These are phyloP conservation scores for Promerops cafer DNA, from an alignment of 2,113 vertebrate genomes.

Conservation along the genomic window DNA sequence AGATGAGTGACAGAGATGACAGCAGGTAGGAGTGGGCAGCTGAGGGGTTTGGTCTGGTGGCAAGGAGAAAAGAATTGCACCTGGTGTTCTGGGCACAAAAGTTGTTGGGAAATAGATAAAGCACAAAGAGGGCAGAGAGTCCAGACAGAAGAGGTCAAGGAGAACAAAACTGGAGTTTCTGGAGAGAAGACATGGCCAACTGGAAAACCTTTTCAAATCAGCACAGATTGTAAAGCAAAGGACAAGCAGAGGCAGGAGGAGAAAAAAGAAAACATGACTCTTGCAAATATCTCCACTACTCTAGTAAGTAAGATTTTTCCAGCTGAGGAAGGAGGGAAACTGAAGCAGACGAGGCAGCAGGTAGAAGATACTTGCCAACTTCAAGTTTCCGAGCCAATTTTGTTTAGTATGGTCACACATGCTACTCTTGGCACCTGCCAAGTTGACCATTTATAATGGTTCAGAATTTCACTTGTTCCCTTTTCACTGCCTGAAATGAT, in stretches of 20 bases:
- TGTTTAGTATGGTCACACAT: constrained; percentile 10
- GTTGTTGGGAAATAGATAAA: neutral
- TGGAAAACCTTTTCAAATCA: neutral
- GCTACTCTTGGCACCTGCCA: neutral
- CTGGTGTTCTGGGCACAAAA: constrained; percentile 42
- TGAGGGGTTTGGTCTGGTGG: constrained; percentile 23
- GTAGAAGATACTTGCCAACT: constrained; percentile 26
- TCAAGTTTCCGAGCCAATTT: constrained; percentile 4
- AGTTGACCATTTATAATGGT: neutral
- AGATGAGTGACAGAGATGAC: constrained; percentile 39
- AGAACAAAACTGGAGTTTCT: neutral
- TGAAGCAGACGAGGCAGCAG: constrained; percentile 40
- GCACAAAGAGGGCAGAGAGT: neutral
- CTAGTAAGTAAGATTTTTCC: neutral
- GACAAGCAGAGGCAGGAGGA: neutral
- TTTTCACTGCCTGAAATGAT: neutral
- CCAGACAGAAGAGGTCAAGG: neutral
- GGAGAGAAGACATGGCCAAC: neutral
- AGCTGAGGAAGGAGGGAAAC: constrained; percentile 20
- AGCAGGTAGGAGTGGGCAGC: constrained; percentile 49
- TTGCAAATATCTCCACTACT: neutral
- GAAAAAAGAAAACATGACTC: neutral
- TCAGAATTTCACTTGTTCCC: neutral
- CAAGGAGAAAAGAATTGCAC: constrained; percentile 6
- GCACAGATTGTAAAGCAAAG: neutral